Base-by-base conservation (phyloP, 2,113 vertebrate genomes). In the Ranitomeya variabilis region DNA sequence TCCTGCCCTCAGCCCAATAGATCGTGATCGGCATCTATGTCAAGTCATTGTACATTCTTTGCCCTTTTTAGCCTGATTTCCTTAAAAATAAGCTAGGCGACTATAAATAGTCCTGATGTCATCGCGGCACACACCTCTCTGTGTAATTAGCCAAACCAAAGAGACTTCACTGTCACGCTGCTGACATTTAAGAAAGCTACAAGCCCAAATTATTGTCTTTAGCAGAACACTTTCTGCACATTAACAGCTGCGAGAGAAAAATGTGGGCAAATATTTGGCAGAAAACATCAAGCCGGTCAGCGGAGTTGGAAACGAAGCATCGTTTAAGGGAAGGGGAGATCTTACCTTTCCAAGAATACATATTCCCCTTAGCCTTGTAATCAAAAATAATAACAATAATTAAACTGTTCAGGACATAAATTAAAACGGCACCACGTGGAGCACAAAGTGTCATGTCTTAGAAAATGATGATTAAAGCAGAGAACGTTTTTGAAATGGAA, bases 381-480 rank as follows among this genome's bases (percentile, higher is more conserved):
- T 85, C 67, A 73, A 85, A 71, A 57, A 73, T 57, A 85, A 85
- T 85, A 84, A 84, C 52, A 84, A 84, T 71, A 84, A 84, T 84
- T 84, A 84, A 84, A 66, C 52, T 85, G 83, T 85, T 85, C 73
- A 52, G n/a, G 16, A 57, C 67, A 73, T 57, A 85, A 73, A 31
- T 57, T 16, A 26, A 57, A 73, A 67, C 10, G 15, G 83, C 67
- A 52, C 51, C 67, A 73, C 13, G 16, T 10, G 12, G 83, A 57
- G 83, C 21, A 14, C 26, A 73, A 21, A 69, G 64, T 69, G 62
- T 83, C 81, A 52, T 19, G 80, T 64, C 59, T 51, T 45, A 62
- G 59, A 57, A 45, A 64, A 83, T 14, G 80, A 83, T 83, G 60
- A 52, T 67, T 83, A 83, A 66, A 67, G 80, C 37, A 18, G n/a